Evolutionary conservation across 2,113 vertebrate species (phyloP).

Genomic region (Circaetus cinerascens): DNA sequence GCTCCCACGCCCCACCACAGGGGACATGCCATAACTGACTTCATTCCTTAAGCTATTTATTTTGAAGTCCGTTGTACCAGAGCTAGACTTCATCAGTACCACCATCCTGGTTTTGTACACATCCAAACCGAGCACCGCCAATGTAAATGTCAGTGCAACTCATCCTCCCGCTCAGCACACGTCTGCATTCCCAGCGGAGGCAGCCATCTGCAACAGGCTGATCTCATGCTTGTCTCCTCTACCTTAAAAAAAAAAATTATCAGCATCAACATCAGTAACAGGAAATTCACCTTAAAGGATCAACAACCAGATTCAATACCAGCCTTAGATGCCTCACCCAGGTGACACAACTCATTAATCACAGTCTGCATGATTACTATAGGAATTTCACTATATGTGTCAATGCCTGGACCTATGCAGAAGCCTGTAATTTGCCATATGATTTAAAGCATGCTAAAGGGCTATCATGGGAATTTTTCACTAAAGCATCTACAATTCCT

Average conservation of each 20-base stretch:
- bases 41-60: neutral
- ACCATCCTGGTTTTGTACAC: neutral
- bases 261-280: neutral
- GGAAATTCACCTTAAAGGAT: neutral
- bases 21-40: neutral
- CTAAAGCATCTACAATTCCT: neutral
- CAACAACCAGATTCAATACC: neutral
- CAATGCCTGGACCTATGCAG: rapidly evolving
- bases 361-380: neutral
- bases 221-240: neutral
- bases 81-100: neutral
- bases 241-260: neutral
- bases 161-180: neutral
- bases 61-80: neutral
- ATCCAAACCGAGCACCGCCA: neutral
- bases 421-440: neutral
- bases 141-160: neutral
- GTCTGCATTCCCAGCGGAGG: neutral
- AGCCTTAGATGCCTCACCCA: rapidly evolving
- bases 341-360: neutral
- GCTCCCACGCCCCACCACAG: neutral
- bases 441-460: neutral
- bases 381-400: neutral
- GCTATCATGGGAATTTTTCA: neutral
- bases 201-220: neutral